Percentiles rank a stretch among this genome's conserved stretches.
phyloP scores from a whole-genome alignment of 2,113 vertebrate species.

The Shinisaurus crocodilurus region DNA sequence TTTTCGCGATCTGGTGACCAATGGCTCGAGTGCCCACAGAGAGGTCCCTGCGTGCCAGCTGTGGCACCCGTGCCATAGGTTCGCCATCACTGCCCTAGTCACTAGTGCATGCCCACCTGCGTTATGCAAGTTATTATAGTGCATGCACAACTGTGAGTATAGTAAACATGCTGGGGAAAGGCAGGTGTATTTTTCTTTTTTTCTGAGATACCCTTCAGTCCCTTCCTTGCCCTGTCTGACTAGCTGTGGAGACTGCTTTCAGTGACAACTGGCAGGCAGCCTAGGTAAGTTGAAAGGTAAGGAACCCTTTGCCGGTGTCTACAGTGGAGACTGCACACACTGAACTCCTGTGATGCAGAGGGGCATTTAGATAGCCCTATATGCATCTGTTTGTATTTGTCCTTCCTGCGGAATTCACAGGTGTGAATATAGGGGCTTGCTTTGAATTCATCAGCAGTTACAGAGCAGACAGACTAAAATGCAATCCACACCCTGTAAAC shows the following conservation, averaged over 20 bases:
- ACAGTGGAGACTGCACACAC: background rate
- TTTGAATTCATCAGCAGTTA: background rate
- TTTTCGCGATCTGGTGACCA: no score
- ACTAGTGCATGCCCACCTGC: background rate
- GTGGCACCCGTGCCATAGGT: no score
- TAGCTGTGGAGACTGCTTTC: background rate
- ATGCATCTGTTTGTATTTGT: background rate
- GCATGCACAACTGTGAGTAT: background rate
- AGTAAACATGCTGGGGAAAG: background rate
- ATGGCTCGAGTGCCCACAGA: no score
- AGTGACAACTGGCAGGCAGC: background rate
- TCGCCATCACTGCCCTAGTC: no score
- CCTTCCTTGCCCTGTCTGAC: background rate
- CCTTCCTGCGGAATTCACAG: background rate
- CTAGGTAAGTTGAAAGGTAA: background rate
- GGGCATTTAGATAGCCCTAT: background rate
- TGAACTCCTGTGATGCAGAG: background rate
- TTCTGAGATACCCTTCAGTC: no score
- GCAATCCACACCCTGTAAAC: background rate
- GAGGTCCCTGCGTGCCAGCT: no score
- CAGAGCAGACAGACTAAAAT: background rate
- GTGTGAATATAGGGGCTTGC: background rate
- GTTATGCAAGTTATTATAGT: background rate
- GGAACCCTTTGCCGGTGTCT: background rate
- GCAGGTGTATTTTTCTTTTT: no score